Base-by-base conservation (phyloP, 2,888 invertebrate genomes). In the Philonicus albiceps region DNA sequence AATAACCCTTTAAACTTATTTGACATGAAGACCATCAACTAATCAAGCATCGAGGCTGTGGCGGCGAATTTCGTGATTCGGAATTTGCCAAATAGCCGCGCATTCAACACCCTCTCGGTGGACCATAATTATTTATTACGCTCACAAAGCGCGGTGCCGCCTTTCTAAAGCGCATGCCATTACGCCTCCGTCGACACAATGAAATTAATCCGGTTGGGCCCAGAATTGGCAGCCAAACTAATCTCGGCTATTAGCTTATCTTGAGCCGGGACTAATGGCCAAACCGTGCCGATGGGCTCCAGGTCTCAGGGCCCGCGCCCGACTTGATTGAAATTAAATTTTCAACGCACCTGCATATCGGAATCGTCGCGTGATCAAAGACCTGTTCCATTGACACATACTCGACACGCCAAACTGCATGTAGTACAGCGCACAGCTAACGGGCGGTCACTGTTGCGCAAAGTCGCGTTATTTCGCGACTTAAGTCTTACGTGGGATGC, bases 341-440 rank as follows among this genome's bases (percentile, higher is more conserved):
- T 85, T 75, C 75, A 55, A 85, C 86, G 86, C 86, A 86, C 86
- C 86, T 86, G 86, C 86, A 76, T 76, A 86, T 78, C 86, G 43
- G 73, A 19, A 84, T 84, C 73, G 75, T 88, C 86, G 86, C 86
- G 87, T 87, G 88, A 88, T 87, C 87, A 88, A 88, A 87, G 85
- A 87, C 87, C 88, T 88, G 89, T 85, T 78, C 37, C 72, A 88
- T 87, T 87, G 87, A 88, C 89, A 89, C 89, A 88, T 89, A 89
- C 89, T 88, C 88, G 86, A 72, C 85, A 55, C 43, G 84, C 34
- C 27, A 40, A 72, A 75, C 40, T 19, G 74, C 74, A 75, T 85
- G 75, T 85, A 27, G 43, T 75, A 75, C 75, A 75, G 7, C 13
- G 64, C 37, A 64, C 78, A 64, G 37, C 40, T 78, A 78, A 55